Evolutionary conservation across 2,113 vertebrate species (phyloP), one percentile per base, ranked within the genome.

Genomic region (Ariopsis seemanni): DNA sequence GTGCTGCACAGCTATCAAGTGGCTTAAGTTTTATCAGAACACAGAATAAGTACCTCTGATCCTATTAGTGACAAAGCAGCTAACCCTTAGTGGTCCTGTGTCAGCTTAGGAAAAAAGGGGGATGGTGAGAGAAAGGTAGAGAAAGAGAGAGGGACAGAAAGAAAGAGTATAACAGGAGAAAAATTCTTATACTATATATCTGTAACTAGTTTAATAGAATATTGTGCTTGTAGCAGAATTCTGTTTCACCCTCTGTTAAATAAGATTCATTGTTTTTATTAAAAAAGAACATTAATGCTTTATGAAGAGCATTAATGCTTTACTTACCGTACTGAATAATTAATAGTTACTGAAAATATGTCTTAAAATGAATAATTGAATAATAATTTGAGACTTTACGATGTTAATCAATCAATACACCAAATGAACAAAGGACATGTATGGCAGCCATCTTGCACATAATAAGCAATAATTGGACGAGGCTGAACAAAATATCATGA

Each of bases 11-110:
- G 93, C 94, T 95, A 95, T 96, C 95, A 96, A 95, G 94, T 93
- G 94, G 94, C 94, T 96, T 97, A 96, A 62, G 95, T 94, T 97
- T 95, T 95, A 96, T 95, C 96, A 95, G 96, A 97, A 96, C 96
- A 97, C 96, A 97, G 95, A 93, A 93, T 97, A 97, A 96, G 95
- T 94, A 94, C 92, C 87, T 58, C 93, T 96, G 95, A 97, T 97
- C 96, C 95, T 97, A 97, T 97, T 97, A 97, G 94, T 88, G 93
- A 93, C 92, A 95, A 96, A 96, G 95, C 96, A 94, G 96, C 95
- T 96, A 96, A 96, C 90, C 91, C 94, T 95, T 95, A 95, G 96
- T 96, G 96, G 96, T 93, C 91, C 95, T 96, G 95, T 94, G 96
- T 97, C 96, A 96, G 96, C 94, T 96, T 95, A 96, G 93, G 83